Percentiles rank a stretch among this genome's conserved stretches.
Conservation (phyloP, 2,113 vertebrate genomes). For the Sarotherodon lohbergeri region DNA sequence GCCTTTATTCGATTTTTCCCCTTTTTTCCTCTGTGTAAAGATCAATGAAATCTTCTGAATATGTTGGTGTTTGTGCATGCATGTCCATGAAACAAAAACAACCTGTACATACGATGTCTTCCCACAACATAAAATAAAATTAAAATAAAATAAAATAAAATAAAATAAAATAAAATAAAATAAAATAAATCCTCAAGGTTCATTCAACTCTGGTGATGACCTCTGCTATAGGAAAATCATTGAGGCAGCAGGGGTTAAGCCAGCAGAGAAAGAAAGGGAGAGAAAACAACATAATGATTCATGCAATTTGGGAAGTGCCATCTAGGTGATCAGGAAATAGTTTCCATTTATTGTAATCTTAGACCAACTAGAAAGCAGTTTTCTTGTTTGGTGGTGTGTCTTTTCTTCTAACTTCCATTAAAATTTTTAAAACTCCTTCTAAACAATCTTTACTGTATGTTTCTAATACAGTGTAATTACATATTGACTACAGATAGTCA, state of each 20-base stretch:
- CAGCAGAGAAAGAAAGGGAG: background rate
- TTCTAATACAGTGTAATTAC: background rate
- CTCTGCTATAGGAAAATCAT: background rate
- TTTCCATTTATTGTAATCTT: background rate
- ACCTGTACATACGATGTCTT: background rate
- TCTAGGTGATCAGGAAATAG: background rate
- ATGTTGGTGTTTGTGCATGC: background rate
- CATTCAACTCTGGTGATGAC: background rate
- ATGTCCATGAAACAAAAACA: background rate
- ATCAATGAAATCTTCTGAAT: background rate
- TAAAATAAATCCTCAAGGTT: background rate
- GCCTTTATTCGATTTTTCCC: background rate
- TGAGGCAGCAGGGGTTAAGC: background rate
- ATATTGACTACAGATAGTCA: background rate
- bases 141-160: background rate
- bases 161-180: background rate
- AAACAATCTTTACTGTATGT: background rate
- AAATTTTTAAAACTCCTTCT: accelerated
- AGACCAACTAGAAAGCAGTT: background rate
- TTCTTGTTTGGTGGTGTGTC: background rate
- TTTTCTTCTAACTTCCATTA: background rate
- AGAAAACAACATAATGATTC: background rate
- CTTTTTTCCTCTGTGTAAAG: background rate
- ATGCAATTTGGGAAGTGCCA: background rate
- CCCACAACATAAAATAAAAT: background rate